Base-by-base conservation (phyloP, 2,113 vertebrate species). In the Propithecus coquereli region DNA sequence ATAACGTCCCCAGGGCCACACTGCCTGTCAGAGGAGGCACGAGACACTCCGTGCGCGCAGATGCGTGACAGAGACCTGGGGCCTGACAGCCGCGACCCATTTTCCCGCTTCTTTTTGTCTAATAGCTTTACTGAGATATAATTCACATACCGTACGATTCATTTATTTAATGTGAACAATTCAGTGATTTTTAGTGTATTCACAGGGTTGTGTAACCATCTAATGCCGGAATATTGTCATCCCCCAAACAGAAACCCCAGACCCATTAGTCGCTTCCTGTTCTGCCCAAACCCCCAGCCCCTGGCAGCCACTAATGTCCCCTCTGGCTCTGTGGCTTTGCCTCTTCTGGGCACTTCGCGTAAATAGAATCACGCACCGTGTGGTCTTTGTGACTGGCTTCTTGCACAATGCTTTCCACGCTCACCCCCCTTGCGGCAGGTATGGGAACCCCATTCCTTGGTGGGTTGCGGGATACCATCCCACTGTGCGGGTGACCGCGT, bases 331-430 rank as follows among this genome's bases (percentile, higher is more conserved):
- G 5, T 61, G 71, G 61, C 66, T 73, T 79, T 73, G 16, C 32
- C 65, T 59, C 22, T 40, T 32, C 30, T 23, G 8, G 45, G 66
- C 25, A 47, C 25, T 81, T 57, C 37, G 18, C 18, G 37, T 81
- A n/a, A 54, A 27, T 0, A 14, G n/a, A n/a, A 63, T 63, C 57
- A 12, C 17, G 6, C 3, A 3, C 1, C 3, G 17, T 25, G 40
- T 40, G 43, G 37, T 30, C 23, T 50, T 37, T 18, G 59, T 25
- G 25, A 32, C 40, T 20, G 47, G 40, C 50, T 81, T 32, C 45
- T 54, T 73, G 37, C 54, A 45, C 34, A 17, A 32, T 40, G 25
- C 23, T 50, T 30, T 61, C 80, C 30, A 27, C 6, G 80, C 43
- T 61, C 57, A 30, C 43, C 34, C 12, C 17, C 12, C 20, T 30